Percentiles rank a stretch among this genome's conserved stretches.
phyloP scores from a whole-genome alignment of 2,888 invertebrate species.

The Stenolophus ochropezus region DNA sequence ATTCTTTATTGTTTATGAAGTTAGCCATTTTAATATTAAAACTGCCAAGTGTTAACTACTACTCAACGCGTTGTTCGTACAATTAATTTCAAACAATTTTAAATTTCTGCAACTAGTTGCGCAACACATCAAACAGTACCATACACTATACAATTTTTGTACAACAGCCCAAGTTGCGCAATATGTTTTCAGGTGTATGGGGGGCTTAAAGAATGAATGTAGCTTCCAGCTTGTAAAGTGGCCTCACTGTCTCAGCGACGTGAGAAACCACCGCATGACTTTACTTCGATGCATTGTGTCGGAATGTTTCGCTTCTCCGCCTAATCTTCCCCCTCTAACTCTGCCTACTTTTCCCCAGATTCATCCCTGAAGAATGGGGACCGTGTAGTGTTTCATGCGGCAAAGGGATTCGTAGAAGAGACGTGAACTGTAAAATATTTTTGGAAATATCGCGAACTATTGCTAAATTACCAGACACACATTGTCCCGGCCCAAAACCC shows the following conservation, averaged over 20 bases:
- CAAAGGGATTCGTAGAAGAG: constrained; percentile 88
- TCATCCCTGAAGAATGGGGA: constrained; percentile 94
- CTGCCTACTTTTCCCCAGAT: constrained; percentile 76
- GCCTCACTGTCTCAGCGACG: constrained; percentile 28
- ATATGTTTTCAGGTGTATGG: no score
- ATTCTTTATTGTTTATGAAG: no score
- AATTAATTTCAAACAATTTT: no score
- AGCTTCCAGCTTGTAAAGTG: constrained; percentile 51
- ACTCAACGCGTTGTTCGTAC: no score
- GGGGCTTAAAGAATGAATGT: constrained; percentile 13
- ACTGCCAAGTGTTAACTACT: no score
- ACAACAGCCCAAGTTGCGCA: no score
- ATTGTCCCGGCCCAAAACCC: constrained; percentile 92
- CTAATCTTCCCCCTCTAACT: not conserved
- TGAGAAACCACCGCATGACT: constrained; percentile 57
- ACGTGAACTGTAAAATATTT: constrained; percentile 96
- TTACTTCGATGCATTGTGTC: constrained; percentile 45
- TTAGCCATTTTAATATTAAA: no score
- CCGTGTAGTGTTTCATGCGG: constrained; percentile 95
- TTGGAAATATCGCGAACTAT: constrained; percentile 93
- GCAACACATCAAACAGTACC: no score
- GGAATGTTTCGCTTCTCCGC: constrained; percentile 42
- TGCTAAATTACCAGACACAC: constrained; percentile 89
- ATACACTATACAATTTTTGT: no score
- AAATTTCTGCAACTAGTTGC: no score